Evolutionary conservation across 2,888 invertebrate genomes (phyloP).

Genomic region (Acronicta aceris): DNA sequence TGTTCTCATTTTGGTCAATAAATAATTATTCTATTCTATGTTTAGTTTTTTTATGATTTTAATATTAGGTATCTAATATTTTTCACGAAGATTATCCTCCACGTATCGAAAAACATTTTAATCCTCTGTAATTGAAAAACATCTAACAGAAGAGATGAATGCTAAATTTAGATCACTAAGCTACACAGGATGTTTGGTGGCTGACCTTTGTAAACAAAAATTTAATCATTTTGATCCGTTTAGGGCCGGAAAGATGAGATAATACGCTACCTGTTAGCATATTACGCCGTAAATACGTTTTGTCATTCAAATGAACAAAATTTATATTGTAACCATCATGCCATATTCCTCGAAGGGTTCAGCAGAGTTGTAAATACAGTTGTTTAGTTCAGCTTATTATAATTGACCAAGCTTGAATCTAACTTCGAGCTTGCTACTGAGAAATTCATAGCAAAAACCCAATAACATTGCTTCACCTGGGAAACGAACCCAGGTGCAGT

Average conservation of each 20-base stretch:
- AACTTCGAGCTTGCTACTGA: too few relatives aligned
- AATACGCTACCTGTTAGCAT: constrained; percentile 40
- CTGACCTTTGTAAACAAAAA: constrained; percentile 63
- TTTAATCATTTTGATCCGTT: constrained; percentile 67
- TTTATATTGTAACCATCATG: neutral
- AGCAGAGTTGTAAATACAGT: too few relatives aligned
- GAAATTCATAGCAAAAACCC: too few relatives aligned
- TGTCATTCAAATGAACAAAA: constrained; percentile 10
- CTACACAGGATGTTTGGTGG: constrained; percentile 57
- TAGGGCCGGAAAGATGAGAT: constrained; percentile 61
- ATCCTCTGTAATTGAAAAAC: constrained; percentile 54
- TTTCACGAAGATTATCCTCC: constrained; percentile 31
- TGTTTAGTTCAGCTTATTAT: too few relatives aligned
- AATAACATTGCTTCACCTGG: too few relatives aligned
- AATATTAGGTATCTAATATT: neutral
- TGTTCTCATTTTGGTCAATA: too few relatives aligned
- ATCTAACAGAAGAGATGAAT: constrained; percentile 46
- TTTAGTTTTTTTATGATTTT: too few relatives aligned
- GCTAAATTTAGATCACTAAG: constrained; percentile 34
- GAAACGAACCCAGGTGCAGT: too few relatives aligned
- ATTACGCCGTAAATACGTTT: constrained; percentile 19
- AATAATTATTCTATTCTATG: too few relatives aligned
- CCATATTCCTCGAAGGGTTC: too few relatives aligned
- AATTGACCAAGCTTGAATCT: too few relatives aligned
- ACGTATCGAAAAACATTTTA: constrained; percentile 38